Conservation (phyloP, 2,797 vertebrate species). For the Notolabrus celidotus region DNA sequence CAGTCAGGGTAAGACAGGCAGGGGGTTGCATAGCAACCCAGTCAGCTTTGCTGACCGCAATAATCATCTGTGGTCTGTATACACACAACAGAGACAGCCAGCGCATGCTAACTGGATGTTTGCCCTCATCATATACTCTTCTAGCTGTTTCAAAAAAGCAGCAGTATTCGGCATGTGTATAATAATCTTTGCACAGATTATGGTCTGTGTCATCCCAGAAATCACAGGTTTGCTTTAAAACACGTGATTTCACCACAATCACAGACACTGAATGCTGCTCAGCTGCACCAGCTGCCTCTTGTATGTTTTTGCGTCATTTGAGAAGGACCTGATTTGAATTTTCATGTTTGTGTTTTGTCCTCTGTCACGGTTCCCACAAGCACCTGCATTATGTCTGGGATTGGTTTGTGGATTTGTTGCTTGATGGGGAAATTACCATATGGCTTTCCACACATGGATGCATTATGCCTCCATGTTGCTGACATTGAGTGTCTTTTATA, state of each 20-base stretch:
- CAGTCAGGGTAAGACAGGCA: slow-evolving; percentile 33
- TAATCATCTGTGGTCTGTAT: slow-evolving; percentile 46
- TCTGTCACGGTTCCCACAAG: slow-evolving; percentile 40
- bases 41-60: slow-evolving; percentile 45
- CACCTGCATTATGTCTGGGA: slow-evolving; percentile 48
- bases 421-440: slow-evolving; percentile 8
- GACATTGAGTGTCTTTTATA: neutral
- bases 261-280: neutral
- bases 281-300: slow-evolving; percentile 27
- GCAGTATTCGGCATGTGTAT: neutral
- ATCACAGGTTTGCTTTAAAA: slow-evolving; percentile 14
- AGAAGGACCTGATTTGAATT: slow-evolving; percentile 71
- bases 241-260: slow-evolving; percentile 11
- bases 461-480: slow-evolving; percentile 9
- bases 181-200: slow-evolving; percentile 2
- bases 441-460: slow-evolving; percentile 6
- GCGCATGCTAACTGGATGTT: slow-evolving; percentile 36
- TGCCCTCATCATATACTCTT: slow-evolving; percentile 8
- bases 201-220: slow-evolving; percentile 1
- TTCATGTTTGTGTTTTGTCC: slow-evolving; percentile 48
- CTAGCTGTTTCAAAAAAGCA: slow-evolving; percentile 18
- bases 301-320: slow-evolving; percentile 55
- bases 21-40: slow-evolving; percentile 73
- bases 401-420: slow-evolving; percentile 45
- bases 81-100: slow-evolving; percentile 35